Percentiles rank a stretch among this genome's conserved stretches.
Evolutionary conservation across 2,797 vertebrate species (phyloP).

Genomic region (Vespertilio murinus): DNA sequence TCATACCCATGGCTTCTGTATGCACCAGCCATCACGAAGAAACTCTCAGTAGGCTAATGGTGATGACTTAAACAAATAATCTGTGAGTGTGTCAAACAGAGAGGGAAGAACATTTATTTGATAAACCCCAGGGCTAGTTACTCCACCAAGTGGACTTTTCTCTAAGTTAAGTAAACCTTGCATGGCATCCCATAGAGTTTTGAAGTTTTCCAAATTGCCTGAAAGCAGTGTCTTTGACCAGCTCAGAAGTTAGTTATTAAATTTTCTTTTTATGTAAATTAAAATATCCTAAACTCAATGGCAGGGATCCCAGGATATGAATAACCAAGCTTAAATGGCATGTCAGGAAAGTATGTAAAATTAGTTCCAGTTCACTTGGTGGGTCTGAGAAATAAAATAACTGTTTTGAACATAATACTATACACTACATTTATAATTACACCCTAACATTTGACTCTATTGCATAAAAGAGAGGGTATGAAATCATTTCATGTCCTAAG

Average conservation of each 20-base stretch:
- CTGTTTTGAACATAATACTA: too few species aligned
- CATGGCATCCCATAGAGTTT: too few species aligned
- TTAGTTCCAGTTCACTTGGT: not conserved
- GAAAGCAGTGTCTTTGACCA: constrained; percentile 31
- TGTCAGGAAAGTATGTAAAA: not conserved
- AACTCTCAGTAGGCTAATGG: too few species aligned
- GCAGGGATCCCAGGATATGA: not conserved
- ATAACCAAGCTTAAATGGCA: not conserved
- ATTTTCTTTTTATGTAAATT: not conserved
- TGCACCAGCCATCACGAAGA: not conserved
- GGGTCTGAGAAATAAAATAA: not conserved
- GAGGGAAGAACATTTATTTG: not conserved
- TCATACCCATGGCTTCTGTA: not conserved
- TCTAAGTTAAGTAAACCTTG: not conserved
- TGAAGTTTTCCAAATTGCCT: constrained; percentile 54
- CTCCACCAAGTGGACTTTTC: not conserved
- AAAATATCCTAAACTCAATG: not conserved
- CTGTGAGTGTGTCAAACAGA: not conserved
- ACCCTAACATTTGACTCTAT: not conserved
- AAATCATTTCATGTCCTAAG: not conserved
- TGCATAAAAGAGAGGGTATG: not conserved
- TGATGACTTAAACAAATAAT: not conserved
- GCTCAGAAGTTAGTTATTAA: not conserved
- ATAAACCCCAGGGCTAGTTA: not conserved
- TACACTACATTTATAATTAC: fast-evolving